Percentiles rank a stretch among this genome's conserved stretches.
phyloP scores from a whole-genome alignment of 2,113 vertebrate genomes.

The Atlantisia rogersi region DNA sequence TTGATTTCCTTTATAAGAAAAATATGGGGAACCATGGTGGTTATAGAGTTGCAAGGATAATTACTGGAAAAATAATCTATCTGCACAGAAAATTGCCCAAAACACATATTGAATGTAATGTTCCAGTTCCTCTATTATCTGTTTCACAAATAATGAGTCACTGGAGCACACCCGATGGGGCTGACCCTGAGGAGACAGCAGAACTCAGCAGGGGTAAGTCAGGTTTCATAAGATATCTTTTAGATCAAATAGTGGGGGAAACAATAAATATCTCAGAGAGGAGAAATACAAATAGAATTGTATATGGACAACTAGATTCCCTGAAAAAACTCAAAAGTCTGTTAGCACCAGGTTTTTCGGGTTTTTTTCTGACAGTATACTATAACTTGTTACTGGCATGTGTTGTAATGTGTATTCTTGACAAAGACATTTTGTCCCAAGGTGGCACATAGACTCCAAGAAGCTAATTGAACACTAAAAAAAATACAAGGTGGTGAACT shows the following conservation, averaged over 20 bases:
- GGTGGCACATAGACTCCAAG: not conserved
- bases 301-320: not conserved
- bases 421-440: not conserved
- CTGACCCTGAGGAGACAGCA: not conserved
- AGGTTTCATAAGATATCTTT: not conserved
- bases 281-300: not conserved
- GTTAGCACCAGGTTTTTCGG: not conserved
- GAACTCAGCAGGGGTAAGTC: not conserved
- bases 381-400: not conserved
- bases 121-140: not conserved
- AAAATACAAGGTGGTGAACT: not conserved
- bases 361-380: not conserved
- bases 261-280: not conserved
- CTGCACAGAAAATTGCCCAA: not conserved
- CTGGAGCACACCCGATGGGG: not conserved
- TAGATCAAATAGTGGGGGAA: not conserved
- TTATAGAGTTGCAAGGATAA: not conserved
- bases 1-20: not conserved
- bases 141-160: not conserved
- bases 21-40: not conserved
- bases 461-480: not conserved
- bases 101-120: not conserved
- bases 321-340: not conserved
- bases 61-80: not conserved
- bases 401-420: not conserved